phyloP scores from a whole-genome alignment of 2,797 vertebrate genomes.

The Yasuhikotakia modesta region DNA sequence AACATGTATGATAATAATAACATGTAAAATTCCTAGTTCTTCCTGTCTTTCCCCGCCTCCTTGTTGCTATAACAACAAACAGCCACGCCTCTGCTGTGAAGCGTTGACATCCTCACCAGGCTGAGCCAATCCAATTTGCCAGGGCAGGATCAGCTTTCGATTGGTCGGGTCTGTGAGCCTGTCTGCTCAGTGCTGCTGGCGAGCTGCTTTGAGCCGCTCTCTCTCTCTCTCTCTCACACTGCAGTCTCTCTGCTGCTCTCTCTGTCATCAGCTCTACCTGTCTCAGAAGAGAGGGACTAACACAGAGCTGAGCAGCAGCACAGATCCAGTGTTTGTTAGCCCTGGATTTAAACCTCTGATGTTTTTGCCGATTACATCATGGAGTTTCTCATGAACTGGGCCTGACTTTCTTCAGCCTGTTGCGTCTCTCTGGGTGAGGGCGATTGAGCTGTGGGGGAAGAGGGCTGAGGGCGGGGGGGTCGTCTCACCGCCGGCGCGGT shows the following conservation, averaged over 20 bases:
- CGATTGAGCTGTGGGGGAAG: neutral
- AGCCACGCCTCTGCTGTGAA: conserved; percentile 1
- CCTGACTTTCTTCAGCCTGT: conserved; percentile 25
- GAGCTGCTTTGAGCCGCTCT: conserved; percentile 54
- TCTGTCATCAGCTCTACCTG: conserved; percentile 38
- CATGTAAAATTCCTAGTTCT: no score
- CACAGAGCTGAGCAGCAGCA: neutral
- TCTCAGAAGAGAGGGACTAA: conserved; percentile 3
- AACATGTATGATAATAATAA: no score
- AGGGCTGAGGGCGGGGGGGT: conserved; percentile 36
- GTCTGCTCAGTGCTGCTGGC: no score
- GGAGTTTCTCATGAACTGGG: neutral
- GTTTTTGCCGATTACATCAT: neutral
- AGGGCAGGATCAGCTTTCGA: conserved; percentile 60
- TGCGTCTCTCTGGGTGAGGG: neutral
- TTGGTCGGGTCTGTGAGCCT: conserved; percentile 60
- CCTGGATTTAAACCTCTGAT: conserved; percentile 6
- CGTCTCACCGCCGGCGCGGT: conserved; percentile 49
- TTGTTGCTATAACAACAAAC: conserved; percentile 40
- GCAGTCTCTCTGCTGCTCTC: conserved; percentile 27
- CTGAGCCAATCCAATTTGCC: conserved; percentile 42
- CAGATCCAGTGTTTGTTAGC: neutral
- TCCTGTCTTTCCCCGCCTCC: conserved; percentile 41
- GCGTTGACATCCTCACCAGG: conserved; percentile 36
- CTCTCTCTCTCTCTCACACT: conserved; percentile 69